A percentile compares a stretch with the other conserved stretches of the same genome.
Evolutionary conservation across 1,140 invertebrate species (phyloP).

Genomic region (Globodera ellingtonae): DNA sequence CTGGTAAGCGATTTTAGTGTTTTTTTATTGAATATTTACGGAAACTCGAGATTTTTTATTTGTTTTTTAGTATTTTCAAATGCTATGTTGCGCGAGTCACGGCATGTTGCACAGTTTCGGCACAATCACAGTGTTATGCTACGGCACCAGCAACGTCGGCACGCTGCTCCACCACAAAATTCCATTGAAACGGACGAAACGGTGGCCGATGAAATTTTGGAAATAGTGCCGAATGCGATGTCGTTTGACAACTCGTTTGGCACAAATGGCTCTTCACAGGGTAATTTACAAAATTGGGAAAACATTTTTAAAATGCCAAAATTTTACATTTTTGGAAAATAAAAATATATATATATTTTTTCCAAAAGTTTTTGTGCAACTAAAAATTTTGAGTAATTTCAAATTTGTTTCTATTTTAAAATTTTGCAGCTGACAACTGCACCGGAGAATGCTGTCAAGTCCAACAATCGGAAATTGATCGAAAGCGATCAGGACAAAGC

Average conservation of each 20-base stretch:
- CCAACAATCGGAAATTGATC: constrained; percentile 1
- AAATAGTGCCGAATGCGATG: background rate
- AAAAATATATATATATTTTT: too few species aligned
- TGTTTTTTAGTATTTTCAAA: background rate
- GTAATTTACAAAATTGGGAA: too few species aligned
- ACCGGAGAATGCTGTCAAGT: background rate
- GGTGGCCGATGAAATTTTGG: background rate
- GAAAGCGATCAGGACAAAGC: constrained; percentile 3
- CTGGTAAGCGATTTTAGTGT: background rate
- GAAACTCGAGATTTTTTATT: background rate
- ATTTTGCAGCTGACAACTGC: background rate
- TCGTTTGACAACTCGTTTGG: background rate
- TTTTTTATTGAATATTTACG: background rate
- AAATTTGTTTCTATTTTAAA: background rate
- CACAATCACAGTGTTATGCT: background rate
- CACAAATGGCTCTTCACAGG: background rate
- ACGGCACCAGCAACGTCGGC: background rate
- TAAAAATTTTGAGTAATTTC: background rate
- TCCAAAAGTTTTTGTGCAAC: background rate
- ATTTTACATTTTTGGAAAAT: too few species aligned
- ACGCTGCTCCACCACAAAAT: background rate
- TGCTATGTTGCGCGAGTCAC: background rate
- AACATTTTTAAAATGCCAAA: too few species aligned
- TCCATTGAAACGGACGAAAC: background rate
- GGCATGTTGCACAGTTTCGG: background rate